Conservation (phyloP, 2,797 vertebrate species). For the Pseudomugil gertrudae region DNA sequence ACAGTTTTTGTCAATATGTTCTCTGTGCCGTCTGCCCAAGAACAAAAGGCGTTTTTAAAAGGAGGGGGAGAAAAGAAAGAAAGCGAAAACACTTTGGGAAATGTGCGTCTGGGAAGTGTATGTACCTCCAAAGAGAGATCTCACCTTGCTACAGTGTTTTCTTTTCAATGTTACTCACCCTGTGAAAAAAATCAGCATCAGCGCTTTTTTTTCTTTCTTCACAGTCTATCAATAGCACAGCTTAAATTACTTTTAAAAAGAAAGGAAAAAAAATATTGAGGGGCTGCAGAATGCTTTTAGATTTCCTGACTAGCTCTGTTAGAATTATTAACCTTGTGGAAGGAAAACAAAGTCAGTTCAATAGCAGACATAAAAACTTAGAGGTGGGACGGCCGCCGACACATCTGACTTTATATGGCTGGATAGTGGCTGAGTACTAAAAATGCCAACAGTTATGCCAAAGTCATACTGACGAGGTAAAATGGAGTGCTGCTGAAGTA, state of each 20-base stretch:
- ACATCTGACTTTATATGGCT: slow-evolving; percentile 13
- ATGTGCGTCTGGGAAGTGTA: slow-evolving; percentile 54
- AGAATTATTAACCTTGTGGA: slow-evolving; percentile 39
- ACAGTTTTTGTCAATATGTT: slow-evolving; percentile 69
- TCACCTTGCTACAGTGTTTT: slow-evolving; percentile 58
- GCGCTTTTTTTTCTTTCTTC: slow-evolving; percentile 16
- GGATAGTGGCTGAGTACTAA: slow-evolving; percentile 29
- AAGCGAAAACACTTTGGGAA: slow-evolving; percentile 52
- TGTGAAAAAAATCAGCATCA: slow-evolving; percentile 31
- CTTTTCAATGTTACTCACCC: slow-evolving; percentile 47
- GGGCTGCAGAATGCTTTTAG: slow-evolving; percentile 22
- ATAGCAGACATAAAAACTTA: slow-evolving; percentile 33
- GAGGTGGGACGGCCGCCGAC: slow-evolving; percentile 13
- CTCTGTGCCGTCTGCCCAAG: slow-evolving; percentile 43
- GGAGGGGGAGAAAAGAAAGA: slow-evolving; percentile 32
- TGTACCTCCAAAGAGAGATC: slow-evolving; percentile 56
- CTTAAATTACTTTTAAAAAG: slow-evolving; percentile 41
- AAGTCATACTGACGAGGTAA: slow-evolving; percentile 18
- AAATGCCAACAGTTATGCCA: slow-evolving; percentile 17
- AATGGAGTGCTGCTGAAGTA: slow-evolving; percentile 20
- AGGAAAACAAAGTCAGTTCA: slow-evolving; percentile 53
- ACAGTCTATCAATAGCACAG: slow-evolving; percentile 43
- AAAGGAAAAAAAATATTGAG: slow-evolving; percentile 21
- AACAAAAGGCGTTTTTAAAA: slow-evolving; percentile 68
- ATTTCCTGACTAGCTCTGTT: slow-evolving; percentile 38